These are phyloP conservation scores for Linyphia triangularis DNA, from an alignment of 2,888 invertebrate genomes.

Conservation along the genomic window DNA sequence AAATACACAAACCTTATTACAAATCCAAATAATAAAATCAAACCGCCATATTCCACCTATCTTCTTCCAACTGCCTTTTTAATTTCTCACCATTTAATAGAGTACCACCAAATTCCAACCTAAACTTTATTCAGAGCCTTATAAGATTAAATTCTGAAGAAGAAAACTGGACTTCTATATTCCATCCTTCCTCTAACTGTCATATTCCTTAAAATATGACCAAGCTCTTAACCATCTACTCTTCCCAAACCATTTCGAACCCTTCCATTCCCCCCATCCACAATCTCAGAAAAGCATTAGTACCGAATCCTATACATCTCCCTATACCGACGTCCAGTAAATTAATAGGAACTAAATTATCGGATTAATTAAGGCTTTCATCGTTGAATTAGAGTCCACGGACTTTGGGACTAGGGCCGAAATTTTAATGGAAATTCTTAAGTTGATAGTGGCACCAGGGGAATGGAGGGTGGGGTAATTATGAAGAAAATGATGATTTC, in stretches of 20 bases:
- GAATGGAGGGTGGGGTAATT: conserved; percentile 31
- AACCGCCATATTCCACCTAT: too few relatives aligned
- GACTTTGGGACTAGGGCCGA: conserved; percentile 29
- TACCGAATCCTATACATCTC: conserved; percentile 17
- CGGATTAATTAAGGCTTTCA: conserved; percentile 64
- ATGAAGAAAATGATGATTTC: conserved; percentile 63
- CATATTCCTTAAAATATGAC: not conserved
- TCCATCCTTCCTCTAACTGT: not conserved
- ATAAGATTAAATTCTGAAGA: too few relatives aligned
- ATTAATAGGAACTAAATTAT: conserved; percentile 73
- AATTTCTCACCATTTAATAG: too few relatives aligned
- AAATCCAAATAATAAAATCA: too few relatives aligned
- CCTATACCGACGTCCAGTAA: conserved; percentile 40
- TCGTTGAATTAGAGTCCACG: conserved; percentile 28
- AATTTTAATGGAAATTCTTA: conserved; percentile 67
- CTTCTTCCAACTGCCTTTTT: too few relatives aligned
- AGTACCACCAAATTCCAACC: too few relatives aligned
- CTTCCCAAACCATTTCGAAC: not conserved
- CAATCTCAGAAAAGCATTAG: conserved; percentile 6
- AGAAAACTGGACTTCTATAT: too few relatives aligned
- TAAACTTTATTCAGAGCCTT: too few relatives aligned
- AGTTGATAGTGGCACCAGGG: not conserved
- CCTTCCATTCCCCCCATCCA: not conserved
- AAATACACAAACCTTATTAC: too few relatives aligned
- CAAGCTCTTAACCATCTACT: too few relatives aligned